Conservation (phyloP, 2,113 vertebrate genomes). For the Potamarius usumacintae region DNA sequence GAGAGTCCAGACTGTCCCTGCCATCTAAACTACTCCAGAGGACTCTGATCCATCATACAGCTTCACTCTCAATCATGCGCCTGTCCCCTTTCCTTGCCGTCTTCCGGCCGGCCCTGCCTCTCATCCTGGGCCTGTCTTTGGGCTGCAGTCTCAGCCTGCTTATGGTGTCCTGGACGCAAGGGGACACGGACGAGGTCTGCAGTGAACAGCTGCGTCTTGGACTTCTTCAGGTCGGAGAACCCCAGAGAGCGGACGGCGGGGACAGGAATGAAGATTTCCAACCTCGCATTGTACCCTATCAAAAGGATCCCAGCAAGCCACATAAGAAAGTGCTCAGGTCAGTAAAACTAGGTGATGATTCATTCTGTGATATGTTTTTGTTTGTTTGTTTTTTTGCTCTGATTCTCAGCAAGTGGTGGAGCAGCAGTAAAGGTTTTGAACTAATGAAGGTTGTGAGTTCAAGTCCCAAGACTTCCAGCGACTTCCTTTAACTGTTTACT, state of each 20-base stretch:
- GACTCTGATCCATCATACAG: not conserved
- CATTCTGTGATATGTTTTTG: not conserved
- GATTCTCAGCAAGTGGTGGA: not conserved
- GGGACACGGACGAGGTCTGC: constrained; percentile 76
- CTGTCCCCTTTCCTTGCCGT: constrained; percentile 78
- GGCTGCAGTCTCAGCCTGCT: constrained; percentile 93
- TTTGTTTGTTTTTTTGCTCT: not conserved
- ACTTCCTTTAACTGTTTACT: not conserved
- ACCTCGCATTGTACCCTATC: constrained; percentile 91
- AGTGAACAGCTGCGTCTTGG: constrained; percentile 64
- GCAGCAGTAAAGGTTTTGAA: no score
- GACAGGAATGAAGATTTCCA: constrained; percentile 68
- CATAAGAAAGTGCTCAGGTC: constrained; percentile 95
- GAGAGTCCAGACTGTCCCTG: not conserved
- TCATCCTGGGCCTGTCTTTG: constrained; percentile 89
- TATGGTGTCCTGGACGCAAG: constrained; percentile 89
- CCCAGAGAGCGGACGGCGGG: constrained; percentile 56
- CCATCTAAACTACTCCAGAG: not conserved
- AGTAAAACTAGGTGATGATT: constrained; percentile 29
- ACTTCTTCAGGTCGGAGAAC: constrained; percentile 55
- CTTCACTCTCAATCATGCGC: constrained; percentile 72
- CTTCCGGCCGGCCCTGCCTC: constrained; percentile 87
- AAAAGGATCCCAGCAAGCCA: constrained; percentile 85
- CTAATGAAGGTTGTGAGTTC: not conserved
- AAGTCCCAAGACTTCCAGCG: not conserved